Percentiles rank a stretch among this genome's conserved stretches.
Conservation (phyloP, 2,797 vertebrate genomes). For the Notolabrus celidotus region DNA sequence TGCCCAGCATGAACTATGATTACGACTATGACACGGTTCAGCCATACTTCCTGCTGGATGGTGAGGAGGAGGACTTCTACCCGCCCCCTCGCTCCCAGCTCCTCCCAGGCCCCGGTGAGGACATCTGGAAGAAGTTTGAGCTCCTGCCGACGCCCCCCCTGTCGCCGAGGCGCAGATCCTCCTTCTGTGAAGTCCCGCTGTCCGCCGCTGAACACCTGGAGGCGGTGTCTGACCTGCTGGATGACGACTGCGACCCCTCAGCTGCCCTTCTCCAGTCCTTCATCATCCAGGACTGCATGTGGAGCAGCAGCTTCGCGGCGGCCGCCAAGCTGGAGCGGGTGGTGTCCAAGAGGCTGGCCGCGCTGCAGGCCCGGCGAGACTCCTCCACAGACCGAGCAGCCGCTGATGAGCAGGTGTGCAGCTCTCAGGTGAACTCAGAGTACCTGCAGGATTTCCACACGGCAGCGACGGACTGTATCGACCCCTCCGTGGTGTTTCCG, state of each 20-base stretch:
- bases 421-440: background rate
- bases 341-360: slow-evolving; percentile 90
- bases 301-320: slow-evolving; percentile 93
- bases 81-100: slow-evolving; percentile 87
- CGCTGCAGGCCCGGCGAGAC: slow-evolving; percentile 83
- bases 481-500: slow-evolving; percentile 91
- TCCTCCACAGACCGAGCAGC: slow-evolving; percentile 5
- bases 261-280: slow-evolving; percentile 89
- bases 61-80: slow-evolving; percentile 92
- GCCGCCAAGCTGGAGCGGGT: slow-evolving; percentile 89
- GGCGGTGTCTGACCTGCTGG: slow-evolving; percentile 83
- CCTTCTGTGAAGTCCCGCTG: background rate
- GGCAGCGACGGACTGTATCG: slow-evolving; percentile 85
- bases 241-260: slow-evolving; percentile 88
- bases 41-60: slow-evolving; percentile 87
- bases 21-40: slow-evolving; percentile 58
- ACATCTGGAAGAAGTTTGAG: slow-evolving; percentile 98
- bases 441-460: slow-evolving; percentile 83
- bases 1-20: slow-evolving; percentile 31
- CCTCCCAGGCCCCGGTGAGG: slow-evolving; percentile 91
- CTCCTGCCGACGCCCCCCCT: slow-evolving; percentile 91
- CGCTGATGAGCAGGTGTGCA: background rate
- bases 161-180: slow-evolving; percentile 53
- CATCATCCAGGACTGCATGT: slow-evolving; percentile 97
- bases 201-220: slow-evolving; percentile 44